A percentile compares a stretch with the other conserved stretches of the same genome.
These are phyloP conservation scores for Cettia cetti DNA, from an alignment of 2,113 vertebrate genomes.

Conservation along the genomic window DNA sequence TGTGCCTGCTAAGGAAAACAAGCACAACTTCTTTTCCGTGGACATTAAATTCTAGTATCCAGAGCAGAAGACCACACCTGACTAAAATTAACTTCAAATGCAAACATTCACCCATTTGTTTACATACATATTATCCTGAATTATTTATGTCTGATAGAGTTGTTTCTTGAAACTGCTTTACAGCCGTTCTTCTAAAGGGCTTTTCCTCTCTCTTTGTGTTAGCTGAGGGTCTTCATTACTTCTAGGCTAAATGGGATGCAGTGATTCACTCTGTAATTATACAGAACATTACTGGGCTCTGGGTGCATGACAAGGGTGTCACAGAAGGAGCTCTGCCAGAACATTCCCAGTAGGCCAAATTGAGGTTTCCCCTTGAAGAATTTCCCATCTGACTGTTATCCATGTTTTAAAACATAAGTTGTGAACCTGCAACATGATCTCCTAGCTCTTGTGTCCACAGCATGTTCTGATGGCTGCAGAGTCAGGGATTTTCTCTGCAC, in stretches of 20 bases:
- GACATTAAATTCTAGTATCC: background rate
- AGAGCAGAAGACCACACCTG: background rate
- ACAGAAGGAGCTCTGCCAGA: conserved; percentile 29
- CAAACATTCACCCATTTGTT: background rate
- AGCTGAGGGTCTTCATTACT: background rate
- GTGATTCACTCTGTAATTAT: conserved; percentile 53
- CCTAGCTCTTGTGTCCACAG: background rate
- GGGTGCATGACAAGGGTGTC: background rate
- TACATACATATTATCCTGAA: background rate
- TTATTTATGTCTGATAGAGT: background rate
- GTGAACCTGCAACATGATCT: conserved; percentile 33
- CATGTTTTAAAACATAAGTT: conserved; percentile 33
- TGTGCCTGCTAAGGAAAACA: background rate
- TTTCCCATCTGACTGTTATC: conserved; percentile 37
- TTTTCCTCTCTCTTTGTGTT: background rate
- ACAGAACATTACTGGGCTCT: conserved; percentile 3
- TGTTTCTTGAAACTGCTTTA: background rate
- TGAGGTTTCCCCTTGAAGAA: conserved; percentile 51
- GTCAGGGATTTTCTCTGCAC: background rate
- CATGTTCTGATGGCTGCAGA: background rate
- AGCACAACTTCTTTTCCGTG: background rate
- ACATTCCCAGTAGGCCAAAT: conserved; percentile 55
- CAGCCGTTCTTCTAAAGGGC: background rate
- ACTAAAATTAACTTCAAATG: background rate
- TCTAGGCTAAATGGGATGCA: conserved; percentile 28